phyloP scores from a whole-genome alignment of 2,113 vertebrate species.

The Sapayoa aenigma region DNA sequence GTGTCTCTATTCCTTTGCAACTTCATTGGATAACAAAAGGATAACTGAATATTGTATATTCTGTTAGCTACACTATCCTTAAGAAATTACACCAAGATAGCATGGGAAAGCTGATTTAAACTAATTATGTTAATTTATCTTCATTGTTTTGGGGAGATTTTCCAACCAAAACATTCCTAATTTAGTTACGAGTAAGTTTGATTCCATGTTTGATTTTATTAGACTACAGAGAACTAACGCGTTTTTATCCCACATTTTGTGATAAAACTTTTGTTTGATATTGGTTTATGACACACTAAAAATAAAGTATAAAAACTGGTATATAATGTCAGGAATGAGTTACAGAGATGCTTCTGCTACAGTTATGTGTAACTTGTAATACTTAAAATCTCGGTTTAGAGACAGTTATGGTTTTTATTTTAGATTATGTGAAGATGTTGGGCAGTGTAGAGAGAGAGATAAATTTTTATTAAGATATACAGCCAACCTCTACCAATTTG shows the following conservation, averaged over 20 bases:
- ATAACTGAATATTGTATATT: neutral
- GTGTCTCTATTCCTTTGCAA: neutral
- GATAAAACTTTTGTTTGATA: neutral
- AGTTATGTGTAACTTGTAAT: neutral
- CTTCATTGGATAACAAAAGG: neutral
- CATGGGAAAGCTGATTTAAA: neutral
- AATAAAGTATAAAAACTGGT: neutral
- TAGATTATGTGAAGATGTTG: no score
- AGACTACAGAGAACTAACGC: neutral
- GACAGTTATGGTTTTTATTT: no score
- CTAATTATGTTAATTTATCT: neutral
- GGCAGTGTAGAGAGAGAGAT: no score
- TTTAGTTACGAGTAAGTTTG: neutral
- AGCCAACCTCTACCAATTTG: no score
- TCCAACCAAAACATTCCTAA: neutral
- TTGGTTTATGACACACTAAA: neutral
- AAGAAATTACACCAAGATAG: neutral
- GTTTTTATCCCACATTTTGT: neutral
- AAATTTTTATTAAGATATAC: no score
- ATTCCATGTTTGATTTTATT: neutral
- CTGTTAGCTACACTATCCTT: neutral
- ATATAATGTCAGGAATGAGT: neutral
- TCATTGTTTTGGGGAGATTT: neutral
- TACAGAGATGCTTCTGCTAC: neutral
- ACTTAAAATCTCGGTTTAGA: no score